Evolutionary conservation across 2,113 vertebrate genomes (phyloP).

Genomic region (Chionodraco myersi): DNA sequence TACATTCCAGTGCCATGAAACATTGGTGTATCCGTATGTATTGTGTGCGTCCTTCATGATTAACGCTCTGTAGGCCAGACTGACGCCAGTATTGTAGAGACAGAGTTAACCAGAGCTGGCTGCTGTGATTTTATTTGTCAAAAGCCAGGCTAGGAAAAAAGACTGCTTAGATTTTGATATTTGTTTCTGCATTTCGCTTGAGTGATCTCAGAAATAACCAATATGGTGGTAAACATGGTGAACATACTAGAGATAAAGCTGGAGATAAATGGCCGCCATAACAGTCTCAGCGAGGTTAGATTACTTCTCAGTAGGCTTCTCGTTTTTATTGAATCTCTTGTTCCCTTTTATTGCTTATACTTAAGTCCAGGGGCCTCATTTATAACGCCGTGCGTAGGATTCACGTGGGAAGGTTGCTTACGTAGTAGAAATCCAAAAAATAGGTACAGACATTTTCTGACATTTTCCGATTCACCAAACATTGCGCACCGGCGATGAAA

Average conservation of each 20-base stretch:
- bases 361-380: not conserved
- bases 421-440: too few relatives aligned
- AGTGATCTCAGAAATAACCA: conserved; percentile 38
- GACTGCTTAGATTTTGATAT: conserved; percentile 23
- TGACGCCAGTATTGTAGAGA: conserved; percentile 27
- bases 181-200: conserved; percentile 23
- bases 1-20: conserved; percentile 20
- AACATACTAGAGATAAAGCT: conserved; percentile 13
- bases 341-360: conserved; percentile 5
- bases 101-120: conserved; percentile 16
- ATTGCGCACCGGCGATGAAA: too few relatives aligned
- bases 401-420: too few relatives aligned
- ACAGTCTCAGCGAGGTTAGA: conserved; percentile 2
- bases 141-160: conserved; percentile 1
- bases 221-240: conserved; percentile 43
- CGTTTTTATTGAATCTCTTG: conserved; percentile 14
- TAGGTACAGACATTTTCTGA: too few relatives aligned
- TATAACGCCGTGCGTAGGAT: too few relatives aligned
- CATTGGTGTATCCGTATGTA: conserved; percentile 17
- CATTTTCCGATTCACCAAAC: too few relatives aligned
- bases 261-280: conserved; percentile 31
- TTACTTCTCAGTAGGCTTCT: not conserved
- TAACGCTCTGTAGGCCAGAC: conserved; percentile 37
- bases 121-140: conserved; percentile 28
- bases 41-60: conserved; percentile 36